Base-by-base conservation (phyloP, 2,113 vertebrate genomes). In the Tupaia chinensis region DNA sequence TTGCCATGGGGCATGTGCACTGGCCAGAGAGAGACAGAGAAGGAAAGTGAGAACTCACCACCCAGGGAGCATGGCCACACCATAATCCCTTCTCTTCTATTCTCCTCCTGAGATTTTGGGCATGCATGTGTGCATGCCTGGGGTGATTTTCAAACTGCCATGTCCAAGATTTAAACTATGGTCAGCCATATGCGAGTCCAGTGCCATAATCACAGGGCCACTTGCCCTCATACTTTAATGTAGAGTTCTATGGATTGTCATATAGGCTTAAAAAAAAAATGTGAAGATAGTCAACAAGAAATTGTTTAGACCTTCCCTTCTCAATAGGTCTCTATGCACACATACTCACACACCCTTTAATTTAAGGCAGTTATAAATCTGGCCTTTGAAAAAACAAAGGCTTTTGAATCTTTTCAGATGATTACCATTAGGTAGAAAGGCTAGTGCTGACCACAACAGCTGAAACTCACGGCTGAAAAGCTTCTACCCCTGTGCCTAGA, bases 211-310 rank as follows among this genome's bases (percentile, higher is more conserved):
- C 44, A 44, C 44, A 44, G 44, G 44, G 44, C 44, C 44, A 44
- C 44, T 44, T 44, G 44, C 44, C 44, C 44, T 44, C 44, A 44
- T 44, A 44, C 44, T 44, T 44, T 44, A 90, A 69, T 78, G 44
- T 77, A 88, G 16, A 76, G 9, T 61, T 70, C 15, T 70, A 70
- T 16, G 7, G 23, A 72, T 92, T 85, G 95, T 53, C 29, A 92
- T 19, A 65, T 54, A 84, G 25, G 58, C 53, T 93, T 92, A 69
- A 91, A 93, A 92, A 90, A 54, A 78, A 77, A 88, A 29, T 8
- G 53, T 85, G 23, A 91, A 95, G 79, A 80, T 9, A 85, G 61
- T 73, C 79, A 95, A 78, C 1, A 70, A 63, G 32, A 86, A 84
- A 61, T 60, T 34, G 81, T 73, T 72, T 79, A 70, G 53, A 85